Percentiles rank a stretch among this genome's conserved stretches.
Evolutionary conservation across 2,888 invertebrate species (phyloP).

Genomic region (Coenonympha glycerion): DNA sequence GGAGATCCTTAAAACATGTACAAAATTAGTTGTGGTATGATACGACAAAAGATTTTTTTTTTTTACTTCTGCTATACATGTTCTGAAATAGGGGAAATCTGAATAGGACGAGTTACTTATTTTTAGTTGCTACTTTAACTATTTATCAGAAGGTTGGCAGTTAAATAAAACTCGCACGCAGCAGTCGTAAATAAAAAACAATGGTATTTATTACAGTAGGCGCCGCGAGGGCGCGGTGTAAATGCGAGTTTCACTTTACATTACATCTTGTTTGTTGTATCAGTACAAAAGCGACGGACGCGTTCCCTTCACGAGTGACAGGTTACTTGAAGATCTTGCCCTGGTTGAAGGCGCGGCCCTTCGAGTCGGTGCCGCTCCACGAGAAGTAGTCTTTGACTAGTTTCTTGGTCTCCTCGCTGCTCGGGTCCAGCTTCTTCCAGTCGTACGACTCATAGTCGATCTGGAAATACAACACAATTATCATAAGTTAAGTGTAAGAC

Average conservation of each 20-base stretch:
- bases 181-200: constrained; percentile 53
- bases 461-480: constrained; percentile 11
- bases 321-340: constrained; percentile 98
- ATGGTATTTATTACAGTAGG: constrained; percentile 46
- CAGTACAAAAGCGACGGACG: background rate
- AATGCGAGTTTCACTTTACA: constrained; percentile 44
- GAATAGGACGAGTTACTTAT: too few relatives aligned
- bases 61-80: too few relatives aligned
- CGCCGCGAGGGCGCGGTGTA: too few relatives aligned
- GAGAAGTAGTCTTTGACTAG: constrained; percentile 92
- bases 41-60: too few relatives aligned
- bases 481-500: too few relatives aligned
- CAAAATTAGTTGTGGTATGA: too few relatives aligned
- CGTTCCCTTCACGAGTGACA: background rate
- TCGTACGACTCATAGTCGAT: constrained; percentile 97
- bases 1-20: too few relatives aligned
- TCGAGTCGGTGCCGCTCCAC: constrained; percentile 90
- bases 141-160: too few relatives aligned
- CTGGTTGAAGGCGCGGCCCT: constrained; percentile 96
- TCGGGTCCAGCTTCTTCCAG: constrained; percentile 95
- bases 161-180: too few relatives aligned
- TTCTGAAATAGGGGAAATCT: too few relatives aligned
- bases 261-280: constrained; percentile 15
- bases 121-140: too few relatives aligned
- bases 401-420: constrained; percentile 86